Percentiles rank a stretch among this genome's conserved stretches.
These are phyloP conservation scores for Eucidaris tribuloides DNA, from an alignment of 35 echinoderm and acorn worm genomes.

Conservation along the genomic window DNA sequence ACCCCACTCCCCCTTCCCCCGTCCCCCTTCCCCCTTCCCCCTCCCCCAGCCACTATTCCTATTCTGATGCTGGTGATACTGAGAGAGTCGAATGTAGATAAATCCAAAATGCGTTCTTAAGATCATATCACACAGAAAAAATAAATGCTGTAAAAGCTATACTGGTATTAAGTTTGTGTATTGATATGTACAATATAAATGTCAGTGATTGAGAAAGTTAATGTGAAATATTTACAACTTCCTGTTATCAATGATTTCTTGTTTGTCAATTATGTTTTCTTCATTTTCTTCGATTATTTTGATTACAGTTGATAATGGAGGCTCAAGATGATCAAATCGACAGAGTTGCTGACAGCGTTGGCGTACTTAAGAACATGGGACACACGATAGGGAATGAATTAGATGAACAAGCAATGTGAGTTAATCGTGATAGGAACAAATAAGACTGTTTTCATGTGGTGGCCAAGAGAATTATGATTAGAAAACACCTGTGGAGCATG, in stretches of 20 bases:
- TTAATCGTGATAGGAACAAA: constrained; percentile 10
- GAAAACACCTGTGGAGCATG: background rate
- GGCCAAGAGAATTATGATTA: background rate
- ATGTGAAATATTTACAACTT: background rate
- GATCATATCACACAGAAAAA: too few relatives aligned
- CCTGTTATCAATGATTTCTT: background rate
- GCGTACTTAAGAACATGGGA: constrained; percentile 89
- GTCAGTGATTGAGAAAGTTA: background rate
- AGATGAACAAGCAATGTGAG: constrained; percentile 99
- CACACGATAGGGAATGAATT: constrained; percentile 90
- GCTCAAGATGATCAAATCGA: constrained; percentile 83
- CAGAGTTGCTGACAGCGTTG: constrained; percentile 79
- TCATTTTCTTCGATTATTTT: background rate
- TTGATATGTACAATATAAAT: background rate
- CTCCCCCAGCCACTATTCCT: too few relatives aligned
- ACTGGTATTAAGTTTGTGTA: too few relatives aligned
- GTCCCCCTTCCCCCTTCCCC: too few relatives aligned
- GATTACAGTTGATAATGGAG: constrained; percentile 83
- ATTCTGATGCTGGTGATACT: too few relatives aligned
- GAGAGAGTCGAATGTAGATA: too few relatives aligned
- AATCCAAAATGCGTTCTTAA: too few relatives aligned
- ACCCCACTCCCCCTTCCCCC: too few relatives aligned
- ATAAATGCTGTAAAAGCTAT: too few relatives aligned
- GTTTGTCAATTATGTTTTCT: background rate
- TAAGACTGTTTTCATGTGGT: background rate